Percentiles rank a stretch among this genome's conserved stretches.
Evolutionary conservation across 2,888 invertebrate species (phyloP).

Genomic region (Micoletzkya japonica): DNA sequence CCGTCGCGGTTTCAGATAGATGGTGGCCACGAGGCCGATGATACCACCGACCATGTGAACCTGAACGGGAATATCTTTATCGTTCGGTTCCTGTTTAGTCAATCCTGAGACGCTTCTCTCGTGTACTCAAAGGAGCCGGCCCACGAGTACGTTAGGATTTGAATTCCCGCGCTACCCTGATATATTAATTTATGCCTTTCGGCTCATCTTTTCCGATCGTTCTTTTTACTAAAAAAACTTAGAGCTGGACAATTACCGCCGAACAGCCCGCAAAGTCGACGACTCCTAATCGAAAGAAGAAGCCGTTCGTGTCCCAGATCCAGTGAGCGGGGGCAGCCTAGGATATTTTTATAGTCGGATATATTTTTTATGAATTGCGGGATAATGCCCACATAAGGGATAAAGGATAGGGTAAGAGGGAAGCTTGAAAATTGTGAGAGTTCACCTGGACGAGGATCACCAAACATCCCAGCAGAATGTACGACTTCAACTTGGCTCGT

Average conservation of each 20-base stretch:
- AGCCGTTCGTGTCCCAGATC: constrained; percentile 65
- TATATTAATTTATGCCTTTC: too few species aligned
- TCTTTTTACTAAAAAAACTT: too few species aligned
- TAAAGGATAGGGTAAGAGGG: not conserved
- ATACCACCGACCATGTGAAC: constrained; percentile 63
- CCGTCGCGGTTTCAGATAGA: constrained; percentile 61
- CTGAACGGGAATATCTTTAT: constrained; percentile 12
- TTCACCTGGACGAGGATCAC: constrained; percentile 47
- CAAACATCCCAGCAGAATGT: constrained; percentile 57
- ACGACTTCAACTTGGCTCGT: constrained; percentile 57
- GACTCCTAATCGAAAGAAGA: constrained; percentile 53
- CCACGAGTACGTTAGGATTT: too few species aligned
- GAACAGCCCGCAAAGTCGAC: constrained; percentile 65
- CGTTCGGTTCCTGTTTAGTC: not conserved
- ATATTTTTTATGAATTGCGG: not conserved
- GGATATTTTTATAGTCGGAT: not conserved
- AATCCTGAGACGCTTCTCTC: not conserved
- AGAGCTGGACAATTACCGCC: constrained; percentile 49
- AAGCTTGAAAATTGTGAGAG: not conserved
- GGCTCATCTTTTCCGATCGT: too few species aligned
- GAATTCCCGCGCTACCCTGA: too few species aligned
- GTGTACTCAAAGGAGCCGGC: too few species aligned
- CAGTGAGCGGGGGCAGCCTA: constrained; percentile 66
- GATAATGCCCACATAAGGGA: too few species aligned
- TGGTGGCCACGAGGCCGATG: constrained; percentile 63